These are phyloP conservation scores for Astropecten irregularis DNA, from an alignment of 53 echinoderm and acorn worm species.

Conservation along the genomic window DNA sequence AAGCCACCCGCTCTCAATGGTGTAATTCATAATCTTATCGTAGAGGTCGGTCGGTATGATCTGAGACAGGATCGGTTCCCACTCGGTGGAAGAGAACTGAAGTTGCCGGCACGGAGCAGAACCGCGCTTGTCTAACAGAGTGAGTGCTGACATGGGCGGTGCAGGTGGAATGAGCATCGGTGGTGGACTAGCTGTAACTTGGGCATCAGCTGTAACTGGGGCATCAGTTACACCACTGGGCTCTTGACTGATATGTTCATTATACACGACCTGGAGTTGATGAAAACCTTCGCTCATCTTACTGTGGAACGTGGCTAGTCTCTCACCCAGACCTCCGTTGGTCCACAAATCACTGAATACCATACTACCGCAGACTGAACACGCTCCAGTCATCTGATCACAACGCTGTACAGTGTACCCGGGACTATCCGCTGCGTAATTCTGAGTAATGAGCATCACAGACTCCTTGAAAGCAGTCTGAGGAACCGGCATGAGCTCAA, in stretches of 20 bases:
- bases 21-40: neutral
- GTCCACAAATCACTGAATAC: neutral
- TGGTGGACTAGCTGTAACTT: neutral
- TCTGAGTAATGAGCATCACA: too few species aligned
- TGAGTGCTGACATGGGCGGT: neutral
- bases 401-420: neutral
- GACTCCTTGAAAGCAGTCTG: neutral
- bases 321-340: neutral
- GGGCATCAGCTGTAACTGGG: too few species aligned
- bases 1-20: neutral
- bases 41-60: neutral
- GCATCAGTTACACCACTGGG: too few species aligned
- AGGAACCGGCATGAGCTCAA: neutral
- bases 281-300: too few species aligned
- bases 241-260: too few species aligned
- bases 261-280: too few species aligned
- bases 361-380: slow-evolving; percentile 1
- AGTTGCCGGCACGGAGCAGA: neutral
- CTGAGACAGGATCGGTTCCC: neutral
- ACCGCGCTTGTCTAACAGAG: neutral
- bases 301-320: too few species aligned
- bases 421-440: too few species aligned
- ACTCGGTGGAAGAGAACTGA: neutral
- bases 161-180: neutral
- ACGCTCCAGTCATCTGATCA: neutral